Evolutionary conservation across 2,797 vertebrate species (phyloP).

Genomic region (Meriones psammophilus): DNA sequence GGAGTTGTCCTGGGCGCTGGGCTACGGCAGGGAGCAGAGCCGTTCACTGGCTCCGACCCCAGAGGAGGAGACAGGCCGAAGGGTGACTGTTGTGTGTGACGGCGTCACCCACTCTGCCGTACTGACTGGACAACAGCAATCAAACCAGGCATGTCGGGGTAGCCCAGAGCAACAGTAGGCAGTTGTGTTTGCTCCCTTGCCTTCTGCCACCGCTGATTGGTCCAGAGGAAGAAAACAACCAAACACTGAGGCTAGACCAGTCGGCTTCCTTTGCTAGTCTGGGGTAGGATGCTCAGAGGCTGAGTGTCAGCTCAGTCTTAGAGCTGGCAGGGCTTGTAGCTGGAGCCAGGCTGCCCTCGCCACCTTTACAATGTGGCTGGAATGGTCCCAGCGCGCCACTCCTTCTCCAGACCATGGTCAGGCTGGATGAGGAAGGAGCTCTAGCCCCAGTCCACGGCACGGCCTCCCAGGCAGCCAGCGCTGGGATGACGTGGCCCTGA

Average conservation of each 20-base stretch:
- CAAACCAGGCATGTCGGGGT: fast-evolving
- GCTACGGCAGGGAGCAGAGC: background rate
- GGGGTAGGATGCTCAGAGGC: background rate
- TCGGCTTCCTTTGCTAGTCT: background rate
- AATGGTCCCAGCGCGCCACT: background rate
- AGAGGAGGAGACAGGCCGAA: background rate
- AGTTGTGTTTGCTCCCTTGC: background rate
- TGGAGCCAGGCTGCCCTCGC: background rate
- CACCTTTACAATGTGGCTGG: background rate
- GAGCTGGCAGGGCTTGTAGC: background rate
- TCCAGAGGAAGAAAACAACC: background rate
- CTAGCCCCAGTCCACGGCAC: background rate
- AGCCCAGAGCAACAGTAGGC: background rate
- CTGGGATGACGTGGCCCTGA: constrained; percentile 63
- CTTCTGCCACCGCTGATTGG: background rate
- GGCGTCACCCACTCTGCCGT: background rate
- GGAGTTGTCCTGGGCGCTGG: background rate
- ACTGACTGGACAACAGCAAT: background rate
- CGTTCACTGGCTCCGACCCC: background rate
- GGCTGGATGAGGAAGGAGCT: background rate
- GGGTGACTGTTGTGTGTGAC: background rate
- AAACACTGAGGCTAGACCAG: background rate
- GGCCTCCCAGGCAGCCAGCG: constrained; percentile 67
- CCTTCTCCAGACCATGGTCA: constrained; percentile 30
- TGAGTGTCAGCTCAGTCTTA: background rate